Percentiles rank a stretch among this genome's conserved stretches.
These are phyloP conservation scores for Sebastiscus albofasciatus DNA, from an alignment of 2,797 vertebrate species.

Conservation along the genomic window DNA sequence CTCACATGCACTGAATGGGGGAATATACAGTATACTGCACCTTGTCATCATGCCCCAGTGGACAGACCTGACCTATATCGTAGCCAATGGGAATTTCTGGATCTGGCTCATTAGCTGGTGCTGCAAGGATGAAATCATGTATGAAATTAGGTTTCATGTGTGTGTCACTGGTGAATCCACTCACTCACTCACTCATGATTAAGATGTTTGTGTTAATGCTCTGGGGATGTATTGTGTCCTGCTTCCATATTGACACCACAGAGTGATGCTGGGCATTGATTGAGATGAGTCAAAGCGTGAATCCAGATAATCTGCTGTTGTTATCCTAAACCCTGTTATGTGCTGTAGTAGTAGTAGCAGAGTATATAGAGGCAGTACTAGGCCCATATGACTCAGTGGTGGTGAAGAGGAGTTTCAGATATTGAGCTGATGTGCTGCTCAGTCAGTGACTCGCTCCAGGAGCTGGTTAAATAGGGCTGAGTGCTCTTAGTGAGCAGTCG, in stretches of 20 bases:
- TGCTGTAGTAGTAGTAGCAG: background rate
- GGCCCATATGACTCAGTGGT: background rate
- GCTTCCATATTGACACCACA: background rate
- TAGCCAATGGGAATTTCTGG: slow-evolving; percentile 47
- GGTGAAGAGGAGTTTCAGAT: slow-evolving; percentile 3
- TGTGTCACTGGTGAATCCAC: background rate
- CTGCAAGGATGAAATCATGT: slow-evolving; percentile 51
- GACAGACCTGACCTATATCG: slow-evolving; percentile 67
- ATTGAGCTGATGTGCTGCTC: background rate
- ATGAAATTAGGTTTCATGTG: slow-evolving; percentile 51
- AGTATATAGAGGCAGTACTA: background rate
- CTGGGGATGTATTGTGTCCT: background rate
- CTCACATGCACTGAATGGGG: background rate
- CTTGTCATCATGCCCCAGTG: slow-evolving; percentile 48
- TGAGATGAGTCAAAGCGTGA: background rate
- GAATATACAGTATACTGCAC: background rate
- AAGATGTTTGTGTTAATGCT: background rate
- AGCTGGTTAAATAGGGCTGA: background rate
- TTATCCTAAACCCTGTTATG: background rate
- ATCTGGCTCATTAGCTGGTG: slow-evolving; percentile 61
- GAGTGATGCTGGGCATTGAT: background rate
- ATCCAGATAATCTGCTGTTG: background rate
- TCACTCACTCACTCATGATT: background rate
- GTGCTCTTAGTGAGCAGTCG: background rate
- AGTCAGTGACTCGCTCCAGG: background rate